Conservation (phyloP, 2,113 vertebrate species). For the Leucosticte australis region DNA sequence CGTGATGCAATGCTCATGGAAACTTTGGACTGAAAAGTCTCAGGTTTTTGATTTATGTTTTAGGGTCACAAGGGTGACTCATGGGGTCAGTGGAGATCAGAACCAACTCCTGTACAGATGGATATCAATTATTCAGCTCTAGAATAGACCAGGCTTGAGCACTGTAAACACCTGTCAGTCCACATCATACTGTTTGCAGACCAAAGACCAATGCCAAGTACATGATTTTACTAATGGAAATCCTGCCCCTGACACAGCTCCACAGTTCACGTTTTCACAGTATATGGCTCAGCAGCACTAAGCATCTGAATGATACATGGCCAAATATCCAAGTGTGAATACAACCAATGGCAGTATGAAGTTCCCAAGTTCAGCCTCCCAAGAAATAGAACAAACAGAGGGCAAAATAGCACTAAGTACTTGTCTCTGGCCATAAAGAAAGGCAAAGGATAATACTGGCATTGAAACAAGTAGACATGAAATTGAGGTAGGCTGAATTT, state of each 20-base stretch:
- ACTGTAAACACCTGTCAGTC: neutral
- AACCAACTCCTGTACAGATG: neutral
- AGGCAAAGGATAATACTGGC: neutral
- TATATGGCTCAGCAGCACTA: neutral
- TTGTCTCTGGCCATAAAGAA: neutral
- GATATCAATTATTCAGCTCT: neutral
- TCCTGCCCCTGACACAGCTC: neutral
- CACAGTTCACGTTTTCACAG: neutral
- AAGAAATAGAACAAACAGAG: neutral
- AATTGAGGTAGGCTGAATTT: neutral
- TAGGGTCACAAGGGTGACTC: neutral
- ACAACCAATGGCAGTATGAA: neutral
- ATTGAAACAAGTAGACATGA: neutral
- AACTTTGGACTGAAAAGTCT: neutral
- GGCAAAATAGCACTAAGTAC: neutral
- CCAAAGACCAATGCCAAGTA: neutral
- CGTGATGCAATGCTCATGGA: rapidly evolving
- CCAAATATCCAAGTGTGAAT: neutral
- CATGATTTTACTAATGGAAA: neutral
- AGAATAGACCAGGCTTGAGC: neutral
- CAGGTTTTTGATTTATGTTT: neutral
- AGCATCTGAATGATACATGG: rapidly evolving
- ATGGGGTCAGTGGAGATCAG: neutral
- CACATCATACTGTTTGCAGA: neutral
- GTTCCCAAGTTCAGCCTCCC: neutral